Evolutionary conservation across 2,888 invertebrate genomes (phyloP).

Genomic region (Drosophila kuntzei): DNA sequence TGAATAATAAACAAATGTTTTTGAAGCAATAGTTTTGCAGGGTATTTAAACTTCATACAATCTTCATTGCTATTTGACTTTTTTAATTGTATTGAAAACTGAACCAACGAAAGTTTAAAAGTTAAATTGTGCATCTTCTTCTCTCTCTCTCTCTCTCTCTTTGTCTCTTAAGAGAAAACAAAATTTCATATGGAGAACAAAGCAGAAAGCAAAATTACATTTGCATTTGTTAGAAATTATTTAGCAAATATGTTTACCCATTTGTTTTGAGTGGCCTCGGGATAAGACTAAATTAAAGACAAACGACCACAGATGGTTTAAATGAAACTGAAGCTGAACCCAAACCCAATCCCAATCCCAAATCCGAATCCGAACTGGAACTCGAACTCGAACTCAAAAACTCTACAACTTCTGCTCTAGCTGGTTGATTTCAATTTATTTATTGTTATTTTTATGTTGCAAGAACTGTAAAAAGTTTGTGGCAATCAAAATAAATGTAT

Average conservation of each 20-base stretch:
- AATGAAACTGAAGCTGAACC: neutral
- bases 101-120: neutral
- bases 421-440: slow-evolving; percentile 46
- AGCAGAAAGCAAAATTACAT: slow-evolving; percentile 36
- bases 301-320: slow-evolving; percentile 48
- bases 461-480: slow-evolving; percentile 15
- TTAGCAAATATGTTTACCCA: slow-evolving; percentile 53
- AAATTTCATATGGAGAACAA: slow-evolving; percentile 21
- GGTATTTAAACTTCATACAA: neutral
- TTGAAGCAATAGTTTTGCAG: neutral
- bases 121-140: neutral
- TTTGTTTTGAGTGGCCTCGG: slow-evolving; percentile 40
- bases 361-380: neutral
- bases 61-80: neutral
- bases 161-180: neutral
- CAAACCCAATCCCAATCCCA: neutral
- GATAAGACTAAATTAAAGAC: slow-evolving; percentile 58
- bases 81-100: slow-evolving; percentile 34
- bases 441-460: slow-evolving; percentile 50
- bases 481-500: slow-evolving; percentile 28
- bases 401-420: slow-evolving; percentile 23
- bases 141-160: neutral
- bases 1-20: too few relatives aligned
- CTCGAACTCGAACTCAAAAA: neutral
- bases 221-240: slow-evolving; percentile 63